A percentile compares a stretch with the other conserved stretches of the same genome.
phyloP scores from a whole-genome alignment of 2,113 vertebrate species.

The Oncorhynchus masou region DNA sequence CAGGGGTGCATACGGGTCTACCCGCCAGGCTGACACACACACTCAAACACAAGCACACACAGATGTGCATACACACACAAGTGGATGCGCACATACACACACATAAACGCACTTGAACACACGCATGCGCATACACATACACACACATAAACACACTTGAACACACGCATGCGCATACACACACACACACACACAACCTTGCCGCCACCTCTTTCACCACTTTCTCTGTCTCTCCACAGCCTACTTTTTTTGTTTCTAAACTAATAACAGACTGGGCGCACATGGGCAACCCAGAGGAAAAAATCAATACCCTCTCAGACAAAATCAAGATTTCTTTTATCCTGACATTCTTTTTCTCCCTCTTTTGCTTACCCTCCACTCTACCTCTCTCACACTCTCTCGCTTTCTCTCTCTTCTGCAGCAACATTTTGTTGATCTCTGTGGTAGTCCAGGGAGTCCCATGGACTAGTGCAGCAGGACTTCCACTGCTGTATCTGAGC shows the following conservation, averaged over 20 bases:
- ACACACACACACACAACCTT: neutral
- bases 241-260: conserved; percentile 66
- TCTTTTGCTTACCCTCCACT: conserved; percentile 33
- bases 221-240: conserved; percentile 24
- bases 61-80: conserved; percentile 6
- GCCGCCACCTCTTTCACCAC: neutral
- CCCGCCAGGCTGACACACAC: conserved; percentile 40
- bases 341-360: conserved; percentile 58
- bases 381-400: conserved; percentile 18
- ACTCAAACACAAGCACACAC: conserved; percentile 20
- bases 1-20: conserved; percentile 44
- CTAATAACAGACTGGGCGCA: conserved; percentile 74
- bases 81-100: neutral
- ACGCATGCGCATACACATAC: conserved; percentile 26
- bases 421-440: conserved; percentile 47
- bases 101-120: neutral
- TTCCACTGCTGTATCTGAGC: conserved; percentile 43
- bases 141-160: conserved; percentile 17
- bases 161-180: too few relatives aligned
- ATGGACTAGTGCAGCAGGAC: conserved; percentile 29
- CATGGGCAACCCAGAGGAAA: conserved; percentile 70
- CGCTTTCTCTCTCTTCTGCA: conserved; percentile 2
- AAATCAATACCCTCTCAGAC: conserved; percentile 80
- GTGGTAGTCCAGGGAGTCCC: conserved; percentile 56
- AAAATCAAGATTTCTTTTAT: conserved; percentile 81